These are phyloP conservation scores for Acromyrmex charruanus DNA, from an alignment of 1,140 invertebrate genomes.

Conservation along the genomic window DNA sequence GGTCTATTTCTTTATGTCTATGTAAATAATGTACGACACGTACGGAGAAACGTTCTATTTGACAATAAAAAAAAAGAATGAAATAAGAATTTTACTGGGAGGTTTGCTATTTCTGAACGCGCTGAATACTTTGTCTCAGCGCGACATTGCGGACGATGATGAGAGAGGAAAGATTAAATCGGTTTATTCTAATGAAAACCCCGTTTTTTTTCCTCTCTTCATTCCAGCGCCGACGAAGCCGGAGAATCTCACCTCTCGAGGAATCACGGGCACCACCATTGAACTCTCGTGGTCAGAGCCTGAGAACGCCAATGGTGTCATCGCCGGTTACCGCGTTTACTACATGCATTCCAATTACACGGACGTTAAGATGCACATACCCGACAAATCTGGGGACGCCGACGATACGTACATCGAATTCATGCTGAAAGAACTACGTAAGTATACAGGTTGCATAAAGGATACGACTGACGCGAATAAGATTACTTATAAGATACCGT, in stretches of 20 bases:
- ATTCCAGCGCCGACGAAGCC: conserved; percentile 93
- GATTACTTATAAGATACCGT: background rate
- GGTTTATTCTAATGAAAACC: conserved; percentile 6
- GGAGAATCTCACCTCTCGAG: conserved; percentile 91
- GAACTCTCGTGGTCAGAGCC: conserved; percentile 93
- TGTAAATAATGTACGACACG: background rate
- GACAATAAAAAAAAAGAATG: conserved; percentile 6
- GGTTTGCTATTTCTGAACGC: background rate
- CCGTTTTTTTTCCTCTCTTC: background rate
- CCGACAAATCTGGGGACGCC: conserved; percentile 84
- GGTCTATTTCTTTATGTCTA: conserved; percentile 5
- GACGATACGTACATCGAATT: conserved; percentile 86
- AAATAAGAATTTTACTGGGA: background rate
- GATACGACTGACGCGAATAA: background rate
- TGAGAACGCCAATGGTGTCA: conserved; percentile 90
- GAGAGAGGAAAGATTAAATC: background rate
- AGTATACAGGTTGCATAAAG: conserved; percentile 79
- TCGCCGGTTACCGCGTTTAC: conserved; percentile 91
- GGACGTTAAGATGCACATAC: conserved; percentile 87
- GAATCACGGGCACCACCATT: conserved; percentile 92
- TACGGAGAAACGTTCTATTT: background rate
- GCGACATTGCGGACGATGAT: background rate
- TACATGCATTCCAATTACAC: conserved; percentile 91
- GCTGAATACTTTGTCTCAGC: background rate
- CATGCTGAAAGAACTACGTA: conserved; percentile 89